These are phyloP conservation scores for Drosophila leontia DNA, from an alignment of 1,140 invertebrate species.

Conservation along the genomic window DNA sequence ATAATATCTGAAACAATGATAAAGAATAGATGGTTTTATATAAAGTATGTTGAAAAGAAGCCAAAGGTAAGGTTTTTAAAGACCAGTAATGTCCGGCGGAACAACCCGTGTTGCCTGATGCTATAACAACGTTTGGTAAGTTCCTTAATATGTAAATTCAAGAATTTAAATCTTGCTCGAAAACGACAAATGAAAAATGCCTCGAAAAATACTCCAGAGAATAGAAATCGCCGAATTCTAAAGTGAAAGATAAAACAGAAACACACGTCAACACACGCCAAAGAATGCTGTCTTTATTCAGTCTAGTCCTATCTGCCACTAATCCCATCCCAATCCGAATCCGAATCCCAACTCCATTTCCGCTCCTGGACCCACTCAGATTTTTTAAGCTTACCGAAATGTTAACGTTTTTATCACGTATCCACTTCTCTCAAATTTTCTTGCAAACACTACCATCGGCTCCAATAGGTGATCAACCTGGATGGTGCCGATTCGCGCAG, in stretches of 20 bases:
- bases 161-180: conserved; percentile 72
- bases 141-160: conserved; percentile 74
- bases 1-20: conserved; percentile 14
- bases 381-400: conserved; percentile 64
- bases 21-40: conserved; percentile 21
- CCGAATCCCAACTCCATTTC: conserved; percentile 7
- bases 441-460: conserved; percentile 67
- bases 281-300: conserved; percentile 61
- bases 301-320: conserved; percentile 35
- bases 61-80: conserved; percentile 80
- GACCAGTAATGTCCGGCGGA: conserved; percentile 70
- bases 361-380: conserved; percentile 32
- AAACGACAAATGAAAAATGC: conserved; percentile 51
- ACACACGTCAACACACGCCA: conserved; percentile 84
- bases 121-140: conserved; percentile 85
- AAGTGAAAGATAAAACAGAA: conserved; percentile 41
- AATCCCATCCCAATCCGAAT: neutral
- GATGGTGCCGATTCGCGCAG: conserved; percentile 87
- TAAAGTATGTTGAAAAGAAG: conserved; percentile 21
- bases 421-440: conserved; percentile 74
- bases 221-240: conserved; percentile 41
- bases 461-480: conserved; percentile 86
- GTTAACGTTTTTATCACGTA: conserved; percentile 72
- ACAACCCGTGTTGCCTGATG: conserved; percentile 60
- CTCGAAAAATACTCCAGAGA: conserved; percentile 8